These are phyloP conservation scores for Ceratina calcarata DNA, from an alignment of 1,140 invertebrate genomes.

Conservation along the genomic window DNA sequence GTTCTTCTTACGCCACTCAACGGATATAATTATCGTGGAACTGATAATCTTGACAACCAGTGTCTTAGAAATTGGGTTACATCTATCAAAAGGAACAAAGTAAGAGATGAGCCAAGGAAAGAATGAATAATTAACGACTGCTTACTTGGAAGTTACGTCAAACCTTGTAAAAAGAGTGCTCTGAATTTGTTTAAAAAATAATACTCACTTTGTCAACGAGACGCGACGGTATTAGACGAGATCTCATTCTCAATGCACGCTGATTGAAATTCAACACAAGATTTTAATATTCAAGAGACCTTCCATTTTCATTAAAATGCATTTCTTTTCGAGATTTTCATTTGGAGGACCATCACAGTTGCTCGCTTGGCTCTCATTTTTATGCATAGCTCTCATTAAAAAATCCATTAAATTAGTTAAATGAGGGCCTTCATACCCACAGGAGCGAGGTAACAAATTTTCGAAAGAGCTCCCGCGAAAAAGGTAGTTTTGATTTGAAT, in stretches of 20 bases:
- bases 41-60: background rate
- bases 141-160: background rate
- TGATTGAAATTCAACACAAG: background rate
- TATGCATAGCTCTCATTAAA: too few species aligned
- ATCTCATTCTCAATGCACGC: background rate
- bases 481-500: too few species aligned
- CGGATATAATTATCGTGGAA: constrained; percentile 16
- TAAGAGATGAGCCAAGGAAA: background rate
- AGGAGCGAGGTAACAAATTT: too few species aligned
- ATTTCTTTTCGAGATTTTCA: background rate
- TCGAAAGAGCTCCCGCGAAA: too few species aligned
- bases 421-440: too few species aligned
- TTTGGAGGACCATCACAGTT: constrained; percentile 3
- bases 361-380: background rate
- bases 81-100: background rate
- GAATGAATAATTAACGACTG: constrained; percentile 20
- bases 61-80: constrained; percentile 27
- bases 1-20: background rate
- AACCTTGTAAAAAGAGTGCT: background rate
- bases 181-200: constrained; percentile 25
- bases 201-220: background rate
- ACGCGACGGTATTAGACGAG: background rate
- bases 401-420: too few species aligned
- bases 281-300: constrained; percentile 18
- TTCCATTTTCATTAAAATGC: constrained; percentile 10